Conservation (phyloP, 2,888 invertebrate genomes). For the Drosophila picticornis region DNA sequence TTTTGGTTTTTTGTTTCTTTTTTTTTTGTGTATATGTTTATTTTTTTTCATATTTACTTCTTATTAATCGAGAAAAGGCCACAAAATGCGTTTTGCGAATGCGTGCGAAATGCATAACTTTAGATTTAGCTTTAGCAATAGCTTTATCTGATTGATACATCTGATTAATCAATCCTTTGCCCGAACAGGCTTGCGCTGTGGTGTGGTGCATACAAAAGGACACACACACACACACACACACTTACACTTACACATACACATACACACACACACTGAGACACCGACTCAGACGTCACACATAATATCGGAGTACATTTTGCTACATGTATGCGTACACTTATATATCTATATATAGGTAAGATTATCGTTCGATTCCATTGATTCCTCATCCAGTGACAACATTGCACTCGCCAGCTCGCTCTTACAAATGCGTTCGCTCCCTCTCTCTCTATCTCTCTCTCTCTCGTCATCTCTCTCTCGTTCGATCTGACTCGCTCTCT, state of each 20-base stretch:
- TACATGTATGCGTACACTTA: conserved; percentile 45
- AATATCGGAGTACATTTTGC: conserved; percentile 78
- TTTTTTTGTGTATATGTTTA: conserved; percentile 30
- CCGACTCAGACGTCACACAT: conserved; percentile 42
- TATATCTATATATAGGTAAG: conserved; percentile 23
- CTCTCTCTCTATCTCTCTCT: conserved; percentile 2
- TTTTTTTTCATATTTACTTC: conserved; percentile 33
- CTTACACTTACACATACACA: conserved; percentile 7
- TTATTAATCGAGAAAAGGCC: conserved; percentile 70
- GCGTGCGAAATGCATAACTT: conserved; percentile 66
- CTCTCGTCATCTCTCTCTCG: background rate
- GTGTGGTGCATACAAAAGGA: conserved; percentile 1
- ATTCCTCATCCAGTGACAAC: conserved; percentile 17
- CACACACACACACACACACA: conserved; percentile 20
- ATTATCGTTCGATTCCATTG: conserved; percentile 42
- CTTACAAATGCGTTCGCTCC: conserved; percentile 48
- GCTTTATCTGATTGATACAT: conserved; percentile 4
- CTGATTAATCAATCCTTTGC: conserved; percentile 8
- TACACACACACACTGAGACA: conserved; percentile 15
- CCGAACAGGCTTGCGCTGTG: conserved; percentile 12
- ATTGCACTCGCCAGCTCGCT: conserved; percentile 35
- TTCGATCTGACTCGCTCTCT: conserved; percentile 4
- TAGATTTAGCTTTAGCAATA: conserved; percentile 24
- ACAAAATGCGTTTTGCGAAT: conserved; percentile 72
- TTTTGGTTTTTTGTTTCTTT: conserved; percentile 6